A percentile compares a stretch with the other conserved stretches of the same genome.
These are phyloP conservation scores for Chaenodraco wilsoni DNA, from an alignment of 2,797 vertebrate species.

Conservation along the genomic window DNA sequence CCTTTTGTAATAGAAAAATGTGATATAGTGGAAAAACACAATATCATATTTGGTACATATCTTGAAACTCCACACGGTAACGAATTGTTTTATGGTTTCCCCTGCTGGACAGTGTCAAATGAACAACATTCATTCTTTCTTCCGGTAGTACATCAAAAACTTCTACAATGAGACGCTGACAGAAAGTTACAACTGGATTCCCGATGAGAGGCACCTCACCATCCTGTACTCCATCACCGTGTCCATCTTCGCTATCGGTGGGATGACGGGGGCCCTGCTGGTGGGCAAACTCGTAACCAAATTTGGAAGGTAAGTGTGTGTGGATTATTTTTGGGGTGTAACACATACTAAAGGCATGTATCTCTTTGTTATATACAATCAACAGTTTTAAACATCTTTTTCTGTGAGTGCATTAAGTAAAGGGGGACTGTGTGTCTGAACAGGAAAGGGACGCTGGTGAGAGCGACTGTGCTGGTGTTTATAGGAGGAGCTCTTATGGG, in stretches of 20 bases:
- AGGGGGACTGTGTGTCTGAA: neutral
- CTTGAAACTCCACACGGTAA: neutral
- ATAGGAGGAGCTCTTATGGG: slow-evolving; percentile 87
- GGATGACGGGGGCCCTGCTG: slow-evolving; percentile 86
- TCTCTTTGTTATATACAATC: neutral
- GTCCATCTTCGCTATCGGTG: slow-evolving; percentile 90
- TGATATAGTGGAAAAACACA: neutral
- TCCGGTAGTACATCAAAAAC: slow-evolving; percentile 88
- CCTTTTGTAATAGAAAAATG: neutral
- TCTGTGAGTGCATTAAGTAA: too few species aligned
- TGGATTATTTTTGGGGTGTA: neutral
- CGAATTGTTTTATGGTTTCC: neutral
- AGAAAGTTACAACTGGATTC: slow-evolving; percentile 66
- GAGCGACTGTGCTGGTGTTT: slow-evolving; percentile 86
- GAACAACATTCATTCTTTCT: neutral
- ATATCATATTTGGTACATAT: neutral
- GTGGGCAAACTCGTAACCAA: slow-evolving; percentile 87
- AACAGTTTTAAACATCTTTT: too few species aligned
- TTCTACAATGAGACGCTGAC: slow-evolving; percentile 90
- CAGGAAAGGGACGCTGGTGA: slow-evolving; percentile 89
- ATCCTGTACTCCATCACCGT: slow-evolving; percentile 90
- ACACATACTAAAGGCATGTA: neutral
- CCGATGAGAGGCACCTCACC: slow-evolving; percentile 75
- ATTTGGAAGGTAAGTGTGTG: slow-evolving; percentile 85
- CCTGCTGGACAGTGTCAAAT: neutral